Evolutionary conservation across 64 coral and sea anemone genomes (phyloP).

Genomic region (Trachythela sp.): DNA sequence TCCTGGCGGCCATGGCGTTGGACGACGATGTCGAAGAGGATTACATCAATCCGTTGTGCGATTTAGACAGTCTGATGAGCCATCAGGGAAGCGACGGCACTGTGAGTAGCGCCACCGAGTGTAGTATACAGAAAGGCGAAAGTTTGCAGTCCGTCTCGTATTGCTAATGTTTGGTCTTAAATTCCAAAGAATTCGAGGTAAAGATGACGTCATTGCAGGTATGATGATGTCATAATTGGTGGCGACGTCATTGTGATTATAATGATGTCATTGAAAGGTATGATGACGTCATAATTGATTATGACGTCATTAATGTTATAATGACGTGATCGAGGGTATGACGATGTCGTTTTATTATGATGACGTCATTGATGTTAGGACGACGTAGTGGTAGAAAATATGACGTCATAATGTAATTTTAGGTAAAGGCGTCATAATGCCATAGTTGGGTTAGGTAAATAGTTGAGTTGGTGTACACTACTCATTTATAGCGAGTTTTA

Average conservation of each 20-base stretch:
- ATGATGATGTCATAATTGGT: not conserved
- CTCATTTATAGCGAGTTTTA: too few relatives aligned
- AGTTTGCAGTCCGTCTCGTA: conserved; percentile 45
- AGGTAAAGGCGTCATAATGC: too few relatives aligned
- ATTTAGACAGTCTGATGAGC: conserved; percentile 66
- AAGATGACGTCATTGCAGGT: not conserved
- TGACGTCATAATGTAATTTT: too few relatives aligned
- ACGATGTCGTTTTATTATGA: too few relatives aligned
- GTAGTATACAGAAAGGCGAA: conserved; percentile 64
- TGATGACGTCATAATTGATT: not conserved
- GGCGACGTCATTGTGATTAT: not conserved
- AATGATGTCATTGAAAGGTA: not conserved
- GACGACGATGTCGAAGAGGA: conserved; percentile 98
- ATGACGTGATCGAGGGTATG: too few relatives aligned
- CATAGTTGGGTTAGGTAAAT: too few relatives aligned
- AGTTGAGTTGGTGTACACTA: too few relatives aligned
- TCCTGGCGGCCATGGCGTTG: conserved; percentile 83
- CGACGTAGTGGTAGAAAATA: too few relatives aligned
- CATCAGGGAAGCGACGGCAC: conserved; percentile 65
- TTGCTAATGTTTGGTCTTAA: conserved; percentile 12
- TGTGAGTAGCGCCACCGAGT: conserved; percentile 74
- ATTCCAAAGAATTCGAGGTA: not conserved
- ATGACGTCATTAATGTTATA: too few relatives aligned
- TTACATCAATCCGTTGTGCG: conserved; percentile 80
- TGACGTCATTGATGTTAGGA: too few relatives aligned